These are phyloP conservation scores for Aphis craccivora DNA, from an alignment of 1,140 invertebrate species.

Conservation along the genomic window DNA sequence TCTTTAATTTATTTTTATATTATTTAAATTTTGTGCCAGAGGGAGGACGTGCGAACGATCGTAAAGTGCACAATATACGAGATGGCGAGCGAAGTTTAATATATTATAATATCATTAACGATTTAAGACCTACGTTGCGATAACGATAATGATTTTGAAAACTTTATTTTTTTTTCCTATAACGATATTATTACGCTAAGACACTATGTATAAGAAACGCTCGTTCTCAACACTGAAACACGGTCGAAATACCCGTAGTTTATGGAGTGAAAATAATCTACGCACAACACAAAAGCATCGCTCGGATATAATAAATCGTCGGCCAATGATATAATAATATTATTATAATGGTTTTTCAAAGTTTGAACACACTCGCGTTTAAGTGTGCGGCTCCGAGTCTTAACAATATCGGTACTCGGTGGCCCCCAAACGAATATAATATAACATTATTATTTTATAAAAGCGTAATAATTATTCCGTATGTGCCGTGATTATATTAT, in stretches of 20 bases:
- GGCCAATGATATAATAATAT: neutral
- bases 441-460: too few relatives aligned
- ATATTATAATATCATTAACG: constrained; percentile 18
- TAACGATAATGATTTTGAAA: constrained; percentile 5
- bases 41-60: constrained; percentile 1
- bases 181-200: constrained; percentile 2
- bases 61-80: neutral
- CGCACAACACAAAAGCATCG: neutral
- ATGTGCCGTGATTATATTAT: neutral
- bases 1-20: constrained; percentile 20
- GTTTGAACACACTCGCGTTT: neutral
- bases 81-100: neutral
- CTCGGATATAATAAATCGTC: neutral
- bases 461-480: neutral
- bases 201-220: neutral
- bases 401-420: neutral
- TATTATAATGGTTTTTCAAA: neutral
- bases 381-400: neutral
- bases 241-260: neutral
- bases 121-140: constrained; percentile 1
- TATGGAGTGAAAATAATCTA: constrained; percentile 1
- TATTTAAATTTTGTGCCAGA: neutral
- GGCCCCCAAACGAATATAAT: neutral
- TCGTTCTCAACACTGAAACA: neutral
- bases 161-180: neutral